Base-by-base conservation (phyloP, 2,113 vertebrate genomes). In the Nipponia nippon region DNA sequence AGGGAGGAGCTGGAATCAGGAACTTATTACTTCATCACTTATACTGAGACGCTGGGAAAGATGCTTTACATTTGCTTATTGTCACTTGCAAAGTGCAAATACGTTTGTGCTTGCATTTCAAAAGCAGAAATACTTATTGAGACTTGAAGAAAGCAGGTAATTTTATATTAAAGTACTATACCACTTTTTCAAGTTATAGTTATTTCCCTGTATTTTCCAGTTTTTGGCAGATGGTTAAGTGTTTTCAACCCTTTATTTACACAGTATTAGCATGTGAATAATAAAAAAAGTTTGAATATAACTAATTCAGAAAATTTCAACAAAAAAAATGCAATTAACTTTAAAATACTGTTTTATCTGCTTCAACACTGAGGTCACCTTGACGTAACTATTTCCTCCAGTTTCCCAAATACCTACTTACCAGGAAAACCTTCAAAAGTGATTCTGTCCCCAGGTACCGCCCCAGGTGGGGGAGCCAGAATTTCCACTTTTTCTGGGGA, bases 401-500 rank as follows among this genome's bases (percentile, higher is more conserved):
- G 15, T 55, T 81, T 85, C 21, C 30, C 23, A 46, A 53, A 82
- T 16, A 84, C 2, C 52, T 38, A 93, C 97, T 97, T 97, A 99
- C 99, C 99, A 98, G 98, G 97, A 96, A 99, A 99, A 76, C 97
- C 98, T 96, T 99, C 98, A 96, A 99, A 98, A 92, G 98, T 98
- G 95, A 99, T 97, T 96, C 98, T 98, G 73, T 99, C 99, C 29
- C 99, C 99, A 77, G 99, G 99, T 87, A 98, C 95, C 8, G 98
- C 98, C 38, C 99, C 99, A 1, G 83, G 70, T 10, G 99, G 99
- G 83, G 99, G 99, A 83, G 99, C 98, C 83, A 99, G 95, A 97
- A 99, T 99, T 97, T 99, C 99, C 44, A 99, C 98, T 72, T 99
- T 99, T 79, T 99, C 99, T 42, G 98, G 98, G 25, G 99, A 99